Base-by-base conservation (phyloP, 2,797 vertebrate species). In the Numenius phaeopus region DNA sequence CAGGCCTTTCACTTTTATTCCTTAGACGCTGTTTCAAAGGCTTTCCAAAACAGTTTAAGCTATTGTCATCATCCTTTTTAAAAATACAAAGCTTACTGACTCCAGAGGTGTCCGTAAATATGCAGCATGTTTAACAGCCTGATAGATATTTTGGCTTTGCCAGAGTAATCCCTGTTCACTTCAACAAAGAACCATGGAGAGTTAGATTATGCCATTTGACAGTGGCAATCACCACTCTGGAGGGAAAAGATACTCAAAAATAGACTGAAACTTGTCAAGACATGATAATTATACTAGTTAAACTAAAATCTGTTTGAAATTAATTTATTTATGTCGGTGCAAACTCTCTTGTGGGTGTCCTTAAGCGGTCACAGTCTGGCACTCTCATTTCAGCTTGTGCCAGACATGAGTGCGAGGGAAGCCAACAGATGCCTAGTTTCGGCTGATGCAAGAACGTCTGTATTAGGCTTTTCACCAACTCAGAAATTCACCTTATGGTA, bases 291-390 rank as follows among this genome's bases (percentile, higher is more conserved):
- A 59, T 39, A 86, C 69, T 87, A 81, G 79, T 87, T 96, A 75
- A 94, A 93, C 71, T 79, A 84, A 91, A 91, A 91, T 70, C 77
- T 72, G 55, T 70, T 95, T 39, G 70, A 95, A 96, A 91, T 83
- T 91, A 88, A 90, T 90, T 83, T 84, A 71, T 47, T 89, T 91
- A 49, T 50, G 47, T 83, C 87, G 72, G 54, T 73, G 64, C 83
- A 90, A 72, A 72, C 37, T 72, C 86, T 82, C 91, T 87, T 71
- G 80, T 69, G 84, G 69, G 52, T 81, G 66, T 81, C 79, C 87
- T 58, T 86, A 72, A 57, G 64, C 2, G 7, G 76, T 54, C 0
- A 0, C 78, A 89, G 89, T 69, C 82, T 80, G 87, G 44, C 2
- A 2, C 47, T 80, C 89, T 67, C 22, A 7, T 83, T 94, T 78